These are phyloP conservation scores for Pterocles orientalis DNA, from an alignment of 2,113 vertebrate species.

Conservation along the genomic window DNA sequence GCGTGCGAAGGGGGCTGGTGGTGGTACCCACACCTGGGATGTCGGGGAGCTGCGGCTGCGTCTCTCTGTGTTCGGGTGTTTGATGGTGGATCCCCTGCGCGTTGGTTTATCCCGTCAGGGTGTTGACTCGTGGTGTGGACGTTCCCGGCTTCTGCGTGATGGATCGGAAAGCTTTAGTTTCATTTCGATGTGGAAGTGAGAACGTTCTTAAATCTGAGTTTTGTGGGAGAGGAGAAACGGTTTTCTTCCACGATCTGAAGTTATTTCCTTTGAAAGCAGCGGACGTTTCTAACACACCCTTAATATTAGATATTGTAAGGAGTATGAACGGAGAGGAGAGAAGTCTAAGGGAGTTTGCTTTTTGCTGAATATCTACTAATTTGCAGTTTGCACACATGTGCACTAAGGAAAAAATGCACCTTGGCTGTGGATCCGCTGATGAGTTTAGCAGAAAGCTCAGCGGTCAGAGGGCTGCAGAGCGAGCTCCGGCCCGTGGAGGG, in stretches of 20 bases:
- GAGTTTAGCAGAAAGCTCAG: neutral
- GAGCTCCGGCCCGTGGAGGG: neutral
- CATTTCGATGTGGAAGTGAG: neutral
- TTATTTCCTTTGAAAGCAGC: neutral
- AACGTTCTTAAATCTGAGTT: neutral
- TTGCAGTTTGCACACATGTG: neutral
- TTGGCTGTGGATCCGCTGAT: neutral
- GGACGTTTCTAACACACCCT: neutral
- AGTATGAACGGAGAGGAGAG: too few species aligned
- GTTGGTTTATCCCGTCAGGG: neutral
- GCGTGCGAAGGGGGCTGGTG: neutral
- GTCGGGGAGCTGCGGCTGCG: neutral
- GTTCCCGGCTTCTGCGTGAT: neutral
- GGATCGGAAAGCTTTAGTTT: neutral
- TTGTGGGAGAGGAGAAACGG: neutral
- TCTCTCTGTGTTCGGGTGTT: fast-evolving
- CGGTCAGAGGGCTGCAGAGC: neutral
- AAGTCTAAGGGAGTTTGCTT: too few species aligned
- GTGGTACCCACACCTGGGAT: neutral
- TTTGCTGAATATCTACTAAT: neutral
- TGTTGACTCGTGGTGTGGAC: neutral
- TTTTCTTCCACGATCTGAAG: neutral
- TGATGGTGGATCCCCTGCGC: neutral
- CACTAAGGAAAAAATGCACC: neutral
- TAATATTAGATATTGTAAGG: neutral